phyloP scores from a whole-genome alignment of 2,113 vertebrate species.

The Rhinoderma darwinii region DNA sequence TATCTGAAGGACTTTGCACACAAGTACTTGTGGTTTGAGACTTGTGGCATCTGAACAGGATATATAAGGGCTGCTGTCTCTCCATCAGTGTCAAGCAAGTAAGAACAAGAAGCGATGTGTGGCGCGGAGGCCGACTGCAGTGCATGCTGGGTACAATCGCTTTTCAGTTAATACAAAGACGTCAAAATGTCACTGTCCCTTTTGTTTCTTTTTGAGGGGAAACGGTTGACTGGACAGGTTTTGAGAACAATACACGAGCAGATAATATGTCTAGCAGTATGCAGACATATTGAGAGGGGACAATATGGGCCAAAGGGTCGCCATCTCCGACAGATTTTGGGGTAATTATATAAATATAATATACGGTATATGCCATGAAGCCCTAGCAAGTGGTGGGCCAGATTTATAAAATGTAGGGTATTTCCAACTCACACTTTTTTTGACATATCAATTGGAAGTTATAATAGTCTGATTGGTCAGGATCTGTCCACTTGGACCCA shows the following conservation, averaged over 20 bases:
- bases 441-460: too few relatives aligned
- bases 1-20: slow-evolving; percentile 34
- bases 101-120: neutral
- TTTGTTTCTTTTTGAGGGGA: neutral
- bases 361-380: too few relatives aligned
- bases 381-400: too few relatives aligned
- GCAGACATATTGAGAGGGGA: neutral
- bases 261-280: neutral
- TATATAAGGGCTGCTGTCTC: slow-evolving; percentile 47
- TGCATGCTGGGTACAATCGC: neutral
- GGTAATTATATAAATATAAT: neutral
- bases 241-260: neutral
- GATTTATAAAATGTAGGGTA: too few relatives aligned
- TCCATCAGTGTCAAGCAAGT: slow-evolving; percentile 10
- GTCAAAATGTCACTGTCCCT: slow-evolving; percentile 21
- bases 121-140: neutral
- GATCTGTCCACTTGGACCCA: too few relatives aligned
- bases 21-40: slow-evolving; percentile 26
- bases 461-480: too few relatives aligned
- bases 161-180: slow-evolving; percentile 4
- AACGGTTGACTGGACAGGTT: neutral
- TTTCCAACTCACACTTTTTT: too few relatives aligned
- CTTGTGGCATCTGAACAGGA: slow-evolving; percentile 41
- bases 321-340: neutral
- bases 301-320: neutral